Evolutionary conservation across 2,797 vertebrate species (phyloP), one percentile per base, ranked within the genome.

Genomic region (Platalea minor): DNA sequence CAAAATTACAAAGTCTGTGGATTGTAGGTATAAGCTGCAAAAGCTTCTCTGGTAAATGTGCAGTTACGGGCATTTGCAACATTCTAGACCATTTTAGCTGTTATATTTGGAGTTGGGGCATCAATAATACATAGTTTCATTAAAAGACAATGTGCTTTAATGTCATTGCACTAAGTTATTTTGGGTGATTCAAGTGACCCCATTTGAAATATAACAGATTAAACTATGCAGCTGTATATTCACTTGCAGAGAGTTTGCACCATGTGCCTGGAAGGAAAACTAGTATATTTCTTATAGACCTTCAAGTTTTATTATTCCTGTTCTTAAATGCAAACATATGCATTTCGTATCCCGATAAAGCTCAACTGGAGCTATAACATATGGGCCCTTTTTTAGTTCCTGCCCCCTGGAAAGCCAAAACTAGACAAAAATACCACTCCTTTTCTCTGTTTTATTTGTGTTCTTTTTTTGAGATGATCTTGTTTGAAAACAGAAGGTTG

Each of bases 401-500:
- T 54, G 81, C 78, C 89, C 57, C 94, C 95, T 89, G 87, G 68
- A 89, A 93, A 92, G 82, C 59, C 86, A 35, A 61, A 90, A 57
- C 69, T 56, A 43, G 87, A 37, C 39, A 87, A 80, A 92, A 94
- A 77, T 29, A 57, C 50, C 13, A 9, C 26, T 76, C 35, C 5
- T 85, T 87, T 77, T 39, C 61, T 77, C 46, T 21, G 26, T 46
- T 93, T 77, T 88, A 73, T 89, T 77, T 89, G 4, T 14, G 11
- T n/a, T 85, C 20, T 68, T 35, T 70, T 74, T 87, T 75, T 61
- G 60, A 85, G 67, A 29, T 25, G 18, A 41, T 91, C 70, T 35
- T 53, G 48, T 82, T 95, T 92, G 60, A 29, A 95, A 95, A 74
- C 94, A 97, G 93, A 96, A 95, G 90, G 94, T 95, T 95, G 94